A percentile compares a stretch with the other conserved stretches of the same genome.
These are phyloP conservation scores for Lathamus discolor DNA, from an alignment of 2,113 vertebrate genomes.

Conservation along the genomic window DNA sequence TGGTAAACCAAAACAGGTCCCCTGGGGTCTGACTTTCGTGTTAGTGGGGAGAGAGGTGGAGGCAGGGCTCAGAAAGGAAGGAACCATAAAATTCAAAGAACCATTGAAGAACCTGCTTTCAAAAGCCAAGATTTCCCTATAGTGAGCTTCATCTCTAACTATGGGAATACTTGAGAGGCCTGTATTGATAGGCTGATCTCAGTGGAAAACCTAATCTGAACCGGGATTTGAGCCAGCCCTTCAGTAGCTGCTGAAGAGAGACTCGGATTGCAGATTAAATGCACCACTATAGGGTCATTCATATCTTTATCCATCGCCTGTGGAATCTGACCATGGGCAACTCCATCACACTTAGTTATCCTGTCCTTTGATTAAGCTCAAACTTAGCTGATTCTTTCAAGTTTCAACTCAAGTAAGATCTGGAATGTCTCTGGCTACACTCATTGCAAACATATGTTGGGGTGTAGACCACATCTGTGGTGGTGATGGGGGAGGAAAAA, in stretches of 20 bases:
- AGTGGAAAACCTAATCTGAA: background rate
- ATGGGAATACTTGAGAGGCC: background rate
- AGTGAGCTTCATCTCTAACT: background rate
- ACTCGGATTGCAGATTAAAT: accelerated
- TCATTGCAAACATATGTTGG: background rate
- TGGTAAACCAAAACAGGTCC: background rate
- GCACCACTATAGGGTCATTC: background rate
- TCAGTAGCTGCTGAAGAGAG: background rate
- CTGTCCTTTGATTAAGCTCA: background rate
- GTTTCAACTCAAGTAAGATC: background rate
- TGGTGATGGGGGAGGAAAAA: background rate
- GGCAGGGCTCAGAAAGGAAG: background rate
- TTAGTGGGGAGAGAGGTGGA: background rate
- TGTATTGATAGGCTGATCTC: background rate
- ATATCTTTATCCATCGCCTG: accelerated
- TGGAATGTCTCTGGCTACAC: background rate
- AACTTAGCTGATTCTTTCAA: background rate
- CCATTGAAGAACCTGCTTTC: background rate
- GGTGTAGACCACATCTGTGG: background rate
- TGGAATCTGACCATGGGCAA: background rate
- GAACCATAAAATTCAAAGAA: background rate
- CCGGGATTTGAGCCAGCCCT: background rate
- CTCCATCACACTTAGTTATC: background rate
- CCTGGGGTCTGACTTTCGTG: background rate
- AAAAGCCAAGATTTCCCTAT: background rate